A percentile compares a stretch with the other conserved stretches of the same genome.
Evolutionary conservation across 2,797 vertebrate species (phyloP).

Genomic region (Thamnophis elegans): DNA sequence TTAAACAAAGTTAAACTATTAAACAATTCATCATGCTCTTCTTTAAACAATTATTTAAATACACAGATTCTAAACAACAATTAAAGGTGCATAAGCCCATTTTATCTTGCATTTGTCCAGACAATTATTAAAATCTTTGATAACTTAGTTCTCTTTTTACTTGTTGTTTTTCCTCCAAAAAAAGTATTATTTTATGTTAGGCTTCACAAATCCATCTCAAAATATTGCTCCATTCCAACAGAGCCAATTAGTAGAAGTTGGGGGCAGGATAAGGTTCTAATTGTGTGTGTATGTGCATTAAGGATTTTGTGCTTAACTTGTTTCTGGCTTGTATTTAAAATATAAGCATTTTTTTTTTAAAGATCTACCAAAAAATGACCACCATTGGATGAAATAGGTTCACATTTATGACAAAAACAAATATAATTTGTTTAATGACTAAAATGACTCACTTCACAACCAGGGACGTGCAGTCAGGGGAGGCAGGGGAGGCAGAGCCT

Average conservation of each 20-base stretch:
- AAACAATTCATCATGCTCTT: not conserved
- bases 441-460: not conserved
- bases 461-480: too few species aligned
- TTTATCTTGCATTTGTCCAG: not conserved
- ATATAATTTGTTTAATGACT: not conserved
- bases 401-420: not conserved
- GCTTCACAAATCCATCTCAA: not conserved
- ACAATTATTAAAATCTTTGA: not conserved
- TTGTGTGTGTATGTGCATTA: too few species aligned
- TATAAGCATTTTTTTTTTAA: not conserved
- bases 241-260: not conserved
- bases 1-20: not conserved
- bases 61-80: not conserved
- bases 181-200: not conserved
- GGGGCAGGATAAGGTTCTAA: not conserved
- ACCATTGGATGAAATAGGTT: not conserved
- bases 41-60: not conserved
- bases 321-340: not conserved
- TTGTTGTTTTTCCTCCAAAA: not conserved
- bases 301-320: not conserved
- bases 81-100: not conserved
- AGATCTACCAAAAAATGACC: not conserved
- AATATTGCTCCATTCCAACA: not conserved
- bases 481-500: too few species aligned
- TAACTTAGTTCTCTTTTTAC: not conserved